phyloP scores from a whole-genome alignment of 1,140 invertebrate species.

The Platorchestia sp. region DNA sequence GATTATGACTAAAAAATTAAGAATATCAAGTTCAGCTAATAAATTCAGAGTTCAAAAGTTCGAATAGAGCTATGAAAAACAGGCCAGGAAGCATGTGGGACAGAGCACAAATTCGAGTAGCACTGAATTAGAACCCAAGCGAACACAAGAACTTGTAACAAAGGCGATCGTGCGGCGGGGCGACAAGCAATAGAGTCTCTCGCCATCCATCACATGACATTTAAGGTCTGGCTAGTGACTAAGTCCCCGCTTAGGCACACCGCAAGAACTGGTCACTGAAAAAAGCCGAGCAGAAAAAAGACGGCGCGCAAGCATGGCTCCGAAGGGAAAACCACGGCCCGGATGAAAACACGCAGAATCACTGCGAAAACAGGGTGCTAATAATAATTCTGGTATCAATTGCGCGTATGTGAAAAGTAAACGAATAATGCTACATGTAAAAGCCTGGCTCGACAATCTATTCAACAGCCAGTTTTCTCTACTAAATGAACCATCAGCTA shows the following conservation, averaged over 20 bases:
- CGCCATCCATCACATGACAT: neutral
- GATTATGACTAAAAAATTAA: neutral
- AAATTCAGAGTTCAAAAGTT: neutral
- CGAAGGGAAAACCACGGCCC: neutral
- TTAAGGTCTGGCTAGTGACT: conserved; percentile 6
- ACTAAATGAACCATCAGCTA: neutral
- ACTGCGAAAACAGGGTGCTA: neutral
- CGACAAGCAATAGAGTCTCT: neutral
- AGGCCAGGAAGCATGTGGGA: neutral
- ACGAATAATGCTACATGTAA: neutral
- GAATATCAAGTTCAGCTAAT: neutral
- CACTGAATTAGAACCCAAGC: neutral
- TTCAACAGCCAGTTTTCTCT: neutral
- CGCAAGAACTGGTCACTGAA: neutral
- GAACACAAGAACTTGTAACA: too few species aligned
- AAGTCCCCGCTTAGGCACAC: neutral
- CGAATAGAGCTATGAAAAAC: neutral
- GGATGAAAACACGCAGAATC: neutral
- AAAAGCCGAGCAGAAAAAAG: neutral
- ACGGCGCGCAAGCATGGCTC: neutral
- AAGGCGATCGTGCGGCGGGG: neutral
- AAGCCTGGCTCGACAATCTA: neutral
- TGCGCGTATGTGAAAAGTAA: neutral
- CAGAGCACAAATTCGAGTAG: neutral
- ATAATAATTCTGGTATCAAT: too few species aligned